Conservation (phyloP, 2,888 invertebrate genomes). For the Chalcis sispes region DNA sequence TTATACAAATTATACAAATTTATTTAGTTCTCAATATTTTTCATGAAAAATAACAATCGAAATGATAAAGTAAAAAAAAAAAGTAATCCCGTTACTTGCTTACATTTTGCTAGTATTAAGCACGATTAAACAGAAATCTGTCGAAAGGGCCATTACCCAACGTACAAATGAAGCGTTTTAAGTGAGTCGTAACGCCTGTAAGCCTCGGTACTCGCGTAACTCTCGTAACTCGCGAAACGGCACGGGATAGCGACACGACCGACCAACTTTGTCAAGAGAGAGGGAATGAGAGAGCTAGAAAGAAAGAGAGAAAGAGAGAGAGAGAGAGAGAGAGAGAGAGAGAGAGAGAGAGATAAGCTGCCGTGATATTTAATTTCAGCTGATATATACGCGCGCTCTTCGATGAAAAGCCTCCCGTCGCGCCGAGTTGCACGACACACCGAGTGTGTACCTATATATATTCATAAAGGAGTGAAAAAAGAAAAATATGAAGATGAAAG, state of each 20-base stretch:
- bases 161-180: constrained; percentile 3
- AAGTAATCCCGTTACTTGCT: no score
- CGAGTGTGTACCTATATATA: constrained; percentile 7
- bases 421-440: neutral
- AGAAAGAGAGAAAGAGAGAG: no score
- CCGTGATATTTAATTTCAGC: constrained; percentile 53
- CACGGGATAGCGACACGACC: neutral
- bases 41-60: no score
- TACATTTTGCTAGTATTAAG: no score
- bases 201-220: constrained; percentile 2
- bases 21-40: no score
- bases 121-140: neutral
- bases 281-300: no score
- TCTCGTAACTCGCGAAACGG: constrained; percentile 34
- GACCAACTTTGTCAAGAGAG: no score
- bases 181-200: constrained; percentile 43
- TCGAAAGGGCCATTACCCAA: neutral
- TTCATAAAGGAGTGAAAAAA: constrained; percentile 1
- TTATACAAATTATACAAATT: no score
- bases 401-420: constrained; percentile 47
- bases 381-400: constrained; percentile 33
- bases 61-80: no score
- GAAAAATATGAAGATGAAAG: constrained; percentile 23
- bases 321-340: no score
- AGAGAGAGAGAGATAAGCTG: constrained; percentile 43